These are phyloP conservation scores for Galerucella pusilla DNA, from an alignment of 2,888 invertebrate genomes.

Conservation along the genomic window DNA sequence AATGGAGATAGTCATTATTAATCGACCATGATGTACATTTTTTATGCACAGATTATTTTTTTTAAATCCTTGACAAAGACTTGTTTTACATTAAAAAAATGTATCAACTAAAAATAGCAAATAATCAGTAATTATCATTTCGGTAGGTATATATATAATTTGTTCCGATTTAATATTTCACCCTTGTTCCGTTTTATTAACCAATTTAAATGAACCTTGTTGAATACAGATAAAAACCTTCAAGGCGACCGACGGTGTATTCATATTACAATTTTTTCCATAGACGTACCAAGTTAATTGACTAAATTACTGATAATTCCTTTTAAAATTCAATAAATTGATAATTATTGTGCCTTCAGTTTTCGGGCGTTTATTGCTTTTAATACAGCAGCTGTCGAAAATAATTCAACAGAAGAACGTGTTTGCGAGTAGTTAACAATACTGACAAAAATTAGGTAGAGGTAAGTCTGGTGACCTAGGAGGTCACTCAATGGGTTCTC, in stretches of 20 bases:
- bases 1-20: not conserved
- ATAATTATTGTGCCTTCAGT: too few species aligned
- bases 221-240: constrained; percentile 2
- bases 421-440: too few species aligned
- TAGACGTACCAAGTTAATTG: not conserved
- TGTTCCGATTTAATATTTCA: constrained; percentile 4
- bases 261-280: not conserved
- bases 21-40: not conserved
- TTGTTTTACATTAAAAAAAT: not conserved
- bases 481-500: too few species aligned
- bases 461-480: too few species aligned
- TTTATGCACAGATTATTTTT: not conserved
- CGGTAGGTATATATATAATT: not conserved
- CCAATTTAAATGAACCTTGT: constrained; percentile 9
- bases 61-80: not conserved
- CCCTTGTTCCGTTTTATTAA: constrained; percentile 7
- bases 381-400: too few species aligned
- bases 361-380: too few species aligned
- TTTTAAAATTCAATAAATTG: not conserved
- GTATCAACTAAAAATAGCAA: not conserved
- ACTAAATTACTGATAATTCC: not conserved
- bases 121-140: constrained; percentile 2
- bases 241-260: not conserved
- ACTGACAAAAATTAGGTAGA: too few species aligned
- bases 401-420: too few species aligned